Evolutionary conservation across 2,113 vertebrate genomes (phyloP).

Genomic region (Callipepla squamata): DNA sequence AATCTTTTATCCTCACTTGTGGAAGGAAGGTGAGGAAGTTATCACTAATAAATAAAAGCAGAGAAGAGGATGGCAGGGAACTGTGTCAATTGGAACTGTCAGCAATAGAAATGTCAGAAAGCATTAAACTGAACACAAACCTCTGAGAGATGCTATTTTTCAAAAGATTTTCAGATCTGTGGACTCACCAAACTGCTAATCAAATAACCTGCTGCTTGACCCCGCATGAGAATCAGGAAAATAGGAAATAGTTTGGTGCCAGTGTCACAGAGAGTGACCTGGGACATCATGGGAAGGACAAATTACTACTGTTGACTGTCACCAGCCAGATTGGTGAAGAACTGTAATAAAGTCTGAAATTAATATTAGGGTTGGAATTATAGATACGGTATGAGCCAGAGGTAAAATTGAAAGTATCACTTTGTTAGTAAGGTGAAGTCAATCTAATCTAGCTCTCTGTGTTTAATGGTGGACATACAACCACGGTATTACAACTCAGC

Average conservation of each 20-base stretch:
- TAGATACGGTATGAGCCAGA: not conserved
- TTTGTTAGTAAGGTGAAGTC: not conserved
- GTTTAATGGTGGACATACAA: too few relatives aligned
- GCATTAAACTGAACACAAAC: not conserved
- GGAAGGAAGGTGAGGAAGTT: not conserved
- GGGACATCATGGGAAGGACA: not conserved
- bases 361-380: not conserved
- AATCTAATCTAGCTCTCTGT: not conserved
- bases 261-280: not conserved
- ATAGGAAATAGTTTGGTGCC: not conserved
- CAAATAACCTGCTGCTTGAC: not conserved
- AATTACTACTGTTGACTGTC: not conserved
- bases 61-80: not conserved
- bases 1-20: not conserved
- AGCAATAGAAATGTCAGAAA: not conserved
- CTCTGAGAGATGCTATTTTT: not conserved
- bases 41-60: not conserved
- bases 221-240: not conserved
- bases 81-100: not conserved
- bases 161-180: not conserved
- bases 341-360: not conserved
- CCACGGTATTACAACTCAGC: not conserved
- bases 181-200: not conserved
- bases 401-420: not conserved
- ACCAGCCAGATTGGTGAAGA: not conserved